Conservation (phyloP, 1,140 invertebrate genomes). For the Bactericera cockerelli region DNA sequence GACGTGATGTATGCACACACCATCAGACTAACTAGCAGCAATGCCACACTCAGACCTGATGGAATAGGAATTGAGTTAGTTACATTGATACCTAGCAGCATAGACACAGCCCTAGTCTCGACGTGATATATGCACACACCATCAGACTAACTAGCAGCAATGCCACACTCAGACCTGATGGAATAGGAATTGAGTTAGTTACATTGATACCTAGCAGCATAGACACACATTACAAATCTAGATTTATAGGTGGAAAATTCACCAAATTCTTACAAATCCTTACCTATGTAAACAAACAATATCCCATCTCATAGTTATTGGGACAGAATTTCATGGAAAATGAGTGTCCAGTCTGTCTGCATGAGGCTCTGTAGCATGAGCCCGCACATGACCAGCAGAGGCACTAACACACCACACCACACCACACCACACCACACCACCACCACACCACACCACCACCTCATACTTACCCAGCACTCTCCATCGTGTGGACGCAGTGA, state of each 20-base stretch:
- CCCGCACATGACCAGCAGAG: neutral
- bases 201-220: neutral
- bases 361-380: conserved; percentile 8
- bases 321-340: neutral
- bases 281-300: too few species aligned
- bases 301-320: too few species aligned
- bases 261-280: too few species aligned
- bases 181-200: neutral
- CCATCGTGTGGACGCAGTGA: too few species aligned
- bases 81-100: too few species aligned
- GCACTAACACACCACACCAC: too few species aligned
- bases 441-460: too few species aligned
- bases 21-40: neutral
- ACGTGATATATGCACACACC: neutral
- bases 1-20: conserved; percentile 1
- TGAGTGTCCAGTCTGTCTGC: neutral
- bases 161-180: neutral
- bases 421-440: too few species aligned
- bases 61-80: too few species aligned
- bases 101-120: neutral
- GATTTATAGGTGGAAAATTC: too few species aligned
- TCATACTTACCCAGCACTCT: too few species aligned
- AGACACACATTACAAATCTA: too few species aligned
- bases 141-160: neutral
- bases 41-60: neutral